Conservation (phyloP, 2,888 invertebrate genomes). For the Orchesella flavescens region DNA sequence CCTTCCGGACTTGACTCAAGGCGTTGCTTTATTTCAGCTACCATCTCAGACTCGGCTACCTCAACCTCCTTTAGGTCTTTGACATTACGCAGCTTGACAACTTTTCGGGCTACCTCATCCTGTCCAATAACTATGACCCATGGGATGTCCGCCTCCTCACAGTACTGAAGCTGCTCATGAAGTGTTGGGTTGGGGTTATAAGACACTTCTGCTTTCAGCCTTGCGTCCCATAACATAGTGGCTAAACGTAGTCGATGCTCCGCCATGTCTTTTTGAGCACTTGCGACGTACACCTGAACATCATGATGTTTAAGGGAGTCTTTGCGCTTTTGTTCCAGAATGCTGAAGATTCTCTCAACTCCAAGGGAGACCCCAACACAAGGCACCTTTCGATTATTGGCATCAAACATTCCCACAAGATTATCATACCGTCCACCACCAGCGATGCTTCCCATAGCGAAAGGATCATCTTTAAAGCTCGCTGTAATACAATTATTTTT, state of each 20-base stretch:
- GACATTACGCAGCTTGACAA: slow-evolving; percentile 90
- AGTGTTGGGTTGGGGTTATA: slow-evolving; percentile 97
- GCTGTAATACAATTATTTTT: slow-evolving; percentile 43
- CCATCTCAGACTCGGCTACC: slow-evolving; percentile 77
- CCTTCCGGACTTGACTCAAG: background rate
- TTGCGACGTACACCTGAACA: slow-evolving; percentile 93
- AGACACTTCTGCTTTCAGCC: slow-evolving; percentile 93
- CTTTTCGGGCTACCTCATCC: slow-evolving; percentile 88
- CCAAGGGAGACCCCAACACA: slow-evolving; percentile 99
- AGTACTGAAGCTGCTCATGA: slow-evolving; percentile 93
- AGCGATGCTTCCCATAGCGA: slow-evolving; percentile 93
- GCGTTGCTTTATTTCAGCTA: slow-evolving; percentile 71
- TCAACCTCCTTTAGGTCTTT: slow-evolving; percentile 81
- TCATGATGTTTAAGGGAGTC: slow-evolving; percentile 87
- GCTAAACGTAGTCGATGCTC: slow-evolving; percentile 92
- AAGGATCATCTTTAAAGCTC: slow-evolving; percentile 73
- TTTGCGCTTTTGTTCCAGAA: slow-evolving; percentile 87
- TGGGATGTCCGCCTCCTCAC: slow-evolving; percentile 94
- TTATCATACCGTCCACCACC: slow-evolving; percentile 98
- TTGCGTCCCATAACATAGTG: slow-evolving; percentile 89
- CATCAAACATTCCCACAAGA: slow-evolving; percentile 97
- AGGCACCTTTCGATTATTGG: slow-evolving; percentile 89
- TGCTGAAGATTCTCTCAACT: slow-evolving; percentile 96
- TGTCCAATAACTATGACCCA: slow-evolving; percentile 93
- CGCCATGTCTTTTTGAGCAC: slow-evolving; percentile 95